Conservation (phyloP, 2,888 invertebrate genomes). For the Galerucella pusilla region DNA sequence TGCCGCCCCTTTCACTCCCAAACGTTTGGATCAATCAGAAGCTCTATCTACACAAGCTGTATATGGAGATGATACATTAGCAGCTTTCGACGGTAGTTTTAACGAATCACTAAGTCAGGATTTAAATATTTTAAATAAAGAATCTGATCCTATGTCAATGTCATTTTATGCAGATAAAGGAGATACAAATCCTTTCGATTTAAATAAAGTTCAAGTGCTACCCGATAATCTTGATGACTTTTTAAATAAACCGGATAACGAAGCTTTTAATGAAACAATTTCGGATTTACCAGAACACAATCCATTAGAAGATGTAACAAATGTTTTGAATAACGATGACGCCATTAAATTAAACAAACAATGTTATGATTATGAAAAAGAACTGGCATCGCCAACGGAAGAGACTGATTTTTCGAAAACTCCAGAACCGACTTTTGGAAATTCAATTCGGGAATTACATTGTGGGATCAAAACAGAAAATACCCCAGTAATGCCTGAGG, state of each 20-base stretch:
- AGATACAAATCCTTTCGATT: constrained; percentile 66
- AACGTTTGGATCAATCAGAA: constrained; percentile 65
- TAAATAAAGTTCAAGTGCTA: constrained; percentile 71
- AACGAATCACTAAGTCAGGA: constrained; percentile 46
- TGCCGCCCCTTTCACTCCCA: constrained; percentile 66
- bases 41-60: constrained; percentile 67
- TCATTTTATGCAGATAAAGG: constrained; percentile 74
- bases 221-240: constrained; percentile 67
- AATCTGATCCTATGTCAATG: constrained; percentile 74
- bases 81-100: constrained; percentile 53
- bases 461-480: constrained; percentile 14
- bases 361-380: constrained; percentile 54
- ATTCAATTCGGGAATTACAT: constrained; percentile 42
- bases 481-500: neutral
- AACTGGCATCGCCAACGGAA: constrained; percentile 52
- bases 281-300: constrained; percentile 57
- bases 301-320: constrained; percentile 45
- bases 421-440: constrained; percentile 47
- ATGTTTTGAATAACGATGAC: constrained; percentile 49
- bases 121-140: constrained; percentile 62
- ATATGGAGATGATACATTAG: constrained; percentile 66
- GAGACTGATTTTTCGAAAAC: constrained; percentile 40
- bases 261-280: constrained; percentile 52
- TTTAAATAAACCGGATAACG: constrained; percentile 46
- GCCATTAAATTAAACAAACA: constrained; percentile 53